Evolutionary conservation across 1,140 invertebrate genomes (phyloP).

Genomic region (Marisa cornuarietis): DNA sequence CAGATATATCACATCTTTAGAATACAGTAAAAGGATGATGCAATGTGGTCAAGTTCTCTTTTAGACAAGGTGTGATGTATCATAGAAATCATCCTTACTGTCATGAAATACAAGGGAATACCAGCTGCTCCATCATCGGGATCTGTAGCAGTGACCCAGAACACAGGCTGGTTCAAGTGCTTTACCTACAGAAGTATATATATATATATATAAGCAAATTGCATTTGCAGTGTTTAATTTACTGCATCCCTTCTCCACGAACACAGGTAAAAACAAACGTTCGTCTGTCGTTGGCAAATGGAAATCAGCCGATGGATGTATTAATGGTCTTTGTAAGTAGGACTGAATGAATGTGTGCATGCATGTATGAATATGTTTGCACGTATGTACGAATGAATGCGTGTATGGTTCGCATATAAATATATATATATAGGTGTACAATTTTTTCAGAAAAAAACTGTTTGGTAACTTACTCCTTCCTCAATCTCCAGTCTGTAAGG

Average conservation of each 20-base stretch:
- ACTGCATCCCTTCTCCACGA: too few species aligned
- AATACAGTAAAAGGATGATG: too few species aligned
- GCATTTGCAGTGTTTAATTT: neutral
- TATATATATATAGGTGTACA: too few species aligned
- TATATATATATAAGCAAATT: too few species aligned
- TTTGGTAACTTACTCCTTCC: slow-evolving; percentile 20
- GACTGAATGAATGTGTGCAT: neutral
- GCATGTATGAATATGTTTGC: neutral
- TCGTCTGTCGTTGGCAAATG: too few species aligned
- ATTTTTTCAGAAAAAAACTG: too few species aligned
- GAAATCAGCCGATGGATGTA: too few species aligned
- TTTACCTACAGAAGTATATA: neutral
- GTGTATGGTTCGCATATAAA: neutral
- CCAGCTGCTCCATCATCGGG: slow-evolving; percentile 19
- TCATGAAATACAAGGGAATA: slow-evolving; percentile 5
- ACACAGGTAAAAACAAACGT: too few species aligned
- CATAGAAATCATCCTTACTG: slow-evolving; percentile 1
- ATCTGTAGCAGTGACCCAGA: slow-evolving; percentile 7
- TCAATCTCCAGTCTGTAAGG: slow-evolving; percentile 28
- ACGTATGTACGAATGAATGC: slow-evolving; percentile 3
- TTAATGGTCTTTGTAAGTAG: neutral
- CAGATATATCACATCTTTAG: too few species aligned
- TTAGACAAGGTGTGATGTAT: too few species aligned
- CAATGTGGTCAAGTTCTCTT: too few species aligned
- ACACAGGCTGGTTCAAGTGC: neutral